Evolutionary conservation across 30 jellyfish, hydroid and myxozoan genomes (phyloP).

Genomic region (Chrysaora quinquecirrha): DNA sequence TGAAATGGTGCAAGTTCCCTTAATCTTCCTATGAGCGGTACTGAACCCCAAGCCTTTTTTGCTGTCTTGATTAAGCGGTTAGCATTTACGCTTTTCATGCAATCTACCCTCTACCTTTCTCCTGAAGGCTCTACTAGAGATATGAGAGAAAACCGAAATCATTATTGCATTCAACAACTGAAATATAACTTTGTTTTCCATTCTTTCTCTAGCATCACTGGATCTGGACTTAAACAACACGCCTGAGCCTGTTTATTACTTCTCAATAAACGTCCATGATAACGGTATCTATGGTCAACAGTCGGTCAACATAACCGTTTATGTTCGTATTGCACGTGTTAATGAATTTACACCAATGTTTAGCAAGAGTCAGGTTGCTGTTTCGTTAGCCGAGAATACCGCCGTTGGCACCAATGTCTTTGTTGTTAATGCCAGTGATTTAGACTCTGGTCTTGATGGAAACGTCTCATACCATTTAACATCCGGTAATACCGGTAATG

Average conservation of each 20-base stretch:
- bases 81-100: too few species aligned
- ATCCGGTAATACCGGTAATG: conserved; percentile 55
- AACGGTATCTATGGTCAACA: conserved; percentile 65
- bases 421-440: conserved; percentile 62
- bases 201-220: conserved; percentile 36
- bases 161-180: too few species aligned
- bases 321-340: conserved; percentile 59
- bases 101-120: too few species aligned
- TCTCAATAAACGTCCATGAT: conserved; percentile 65
- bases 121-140: too few species aligned
- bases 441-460: conserved; percentile 84
- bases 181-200: too few species aligned
- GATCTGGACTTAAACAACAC: conserved; percentile 64
- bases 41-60: too few species aligned
- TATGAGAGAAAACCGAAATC: too few species aligned
- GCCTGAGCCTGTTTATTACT: conserved; percentile 59
- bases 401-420: conserved; percentile 39
- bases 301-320: conserved; percentile 46
- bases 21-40: too few species aligned
- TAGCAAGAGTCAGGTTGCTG: conserved; percentile 17
- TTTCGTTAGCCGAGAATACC: conserved; percentile 55
- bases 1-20: too few species aligned
- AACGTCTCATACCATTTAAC: conserved; percentile 49
- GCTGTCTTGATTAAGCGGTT: too few species aligned
- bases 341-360: conserved; percentile 76